Conservation (phyloP, 2,797 vertebrate genomes). For the Enteromius viviparus region DNA sequence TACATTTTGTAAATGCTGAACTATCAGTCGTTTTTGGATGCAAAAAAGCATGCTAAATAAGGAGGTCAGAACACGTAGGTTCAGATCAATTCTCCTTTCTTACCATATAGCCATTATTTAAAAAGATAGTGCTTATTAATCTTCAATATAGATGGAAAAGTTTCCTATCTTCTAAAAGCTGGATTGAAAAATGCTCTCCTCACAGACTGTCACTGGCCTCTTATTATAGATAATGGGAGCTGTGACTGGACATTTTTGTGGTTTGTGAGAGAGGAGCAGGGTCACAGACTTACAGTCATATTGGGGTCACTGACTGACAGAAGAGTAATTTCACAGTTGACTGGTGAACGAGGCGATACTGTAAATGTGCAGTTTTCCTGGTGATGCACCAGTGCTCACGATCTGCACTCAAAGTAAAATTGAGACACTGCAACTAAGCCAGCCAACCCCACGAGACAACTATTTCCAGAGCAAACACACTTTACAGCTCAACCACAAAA, state of each 20-base stretch:
- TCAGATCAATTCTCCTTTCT: background rate
- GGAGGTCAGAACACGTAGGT: background rate
- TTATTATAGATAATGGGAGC: slow-evolving; percentile 7
- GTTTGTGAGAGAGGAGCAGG: slow-evolving; percentile 26
- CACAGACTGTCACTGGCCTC: background rate
- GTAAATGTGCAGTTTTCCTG: slow-evolving; percentile 47
- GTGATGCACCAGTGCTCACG: slow-evolving; percentile 46
- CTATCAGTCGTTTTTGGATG: background rate
- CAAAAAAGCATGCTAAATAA: background rate
- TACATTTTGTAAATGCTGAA: slow-evolving; percentile 13
- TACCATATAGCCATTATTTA: background rate
- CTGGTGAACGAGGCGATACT: slow-evolving; percentile 32
- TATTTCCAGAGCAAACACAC: background rate
- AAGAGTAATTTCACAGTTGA: slow-evolving; percentile 61
- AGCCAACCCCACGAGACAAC: background rate
- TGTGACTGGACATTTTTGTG: slow-evolving; percentile 17
- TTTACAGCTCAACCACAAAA: background rate
- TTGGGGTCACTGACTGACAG: slow-evolving; percentile 36
- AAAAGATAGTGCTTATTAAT: background rate
- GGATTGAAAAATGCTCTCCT: background rate
- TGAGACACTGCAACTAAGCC: slow-evolving; percentile 22
- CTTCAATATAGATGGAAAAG: background rate
- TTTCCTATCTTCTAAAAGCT: background rate
- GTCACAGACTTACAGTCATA: slow-evolving; percentile 2
- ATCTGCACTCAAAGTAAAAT: slow-evolving; percentile 45